phyloP scores from a whole-genome alignment of 2,113 vertebrate species.

The Cricetomys ansorgei region DNA sequence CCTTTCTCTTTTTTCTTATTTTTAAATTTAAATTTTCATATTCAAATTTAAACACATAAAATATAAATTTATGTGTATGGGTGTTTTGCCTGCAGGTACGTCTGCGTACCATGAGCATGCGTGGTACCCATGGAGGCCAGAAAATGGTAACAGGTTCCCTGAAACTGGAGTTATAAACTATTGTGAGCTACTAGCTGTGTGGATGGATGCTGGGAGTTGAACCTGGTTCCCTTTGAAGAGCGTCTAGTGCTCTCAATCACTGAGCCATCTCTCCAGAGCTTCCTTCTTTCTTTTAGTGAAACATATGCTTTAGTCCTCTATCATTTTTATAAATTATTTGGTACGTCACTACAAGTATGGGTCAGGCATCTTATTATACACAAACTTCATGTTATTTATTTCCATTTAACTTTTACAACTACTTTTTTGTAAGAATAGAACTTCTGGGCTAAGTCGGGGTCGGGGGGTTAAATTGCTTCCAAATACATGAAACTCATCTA shows the following conservation, averaged over 20 bases:
- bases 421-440: not conserved
- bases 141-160: not conserved
- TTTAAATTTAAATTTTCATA: not conserved
- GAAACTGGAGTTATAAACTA: not conserved
- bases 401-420: not conserved
- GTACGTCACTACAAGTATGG: not conserved
- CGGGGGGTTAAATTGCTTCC: not conserved
- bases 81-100: not conserved
- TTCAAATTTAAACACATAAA: no score
- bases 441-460: not conserved
- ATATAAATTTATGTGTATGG: no score
- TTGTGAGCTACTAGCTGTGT: no score
- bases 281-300: not conserved
- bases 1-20: not conserved
- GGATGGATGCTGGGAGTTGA: not conserved
- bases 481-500: not conserved
- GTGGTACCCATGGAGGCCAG: not conserved
- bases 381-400: not conserved
- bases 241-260: not conserved
- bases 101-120: not conserved
- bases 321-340: slow-evolving; percentile 49
- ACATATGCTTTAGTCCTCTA: not conserved
- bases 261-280: not conserved
- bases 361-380: not conserved
- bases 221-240: not conserved